Base-by-base conservation (phyloP, 37 sponge, comb jelly and placozoan genomes). In the Cliona cf. orientalis region DNA sequence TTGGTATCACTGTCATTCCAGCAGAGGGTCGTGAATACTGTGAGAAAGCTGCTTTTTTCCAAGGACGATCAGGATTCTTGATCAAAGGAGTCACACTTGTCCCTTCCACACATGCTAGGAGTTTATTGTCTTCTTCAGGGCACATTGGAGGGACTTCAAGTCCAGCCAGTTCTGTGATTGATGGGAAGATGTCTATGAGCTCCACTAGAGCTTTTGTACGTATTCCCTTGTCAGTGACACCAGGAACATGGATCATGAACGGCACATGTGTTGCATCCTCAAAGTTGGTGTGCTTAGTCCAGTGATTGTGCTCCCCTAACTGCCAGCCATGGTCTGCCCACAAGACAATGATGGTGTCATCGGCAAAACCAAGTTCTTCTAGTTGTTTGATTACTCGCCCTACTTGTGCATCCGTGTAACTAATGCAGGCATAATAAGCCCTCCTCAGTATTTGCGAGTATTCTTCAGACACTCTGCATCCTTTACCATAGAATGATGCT, bases 241-340 rank as follows among this genome's bases (percentile, higher is more conserved):
- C 73, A 42, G 80, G 80, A 2, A 78, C 70, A 42, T 68, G 44
- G 23, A 84, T n/a, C 2, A 84, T 28, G 34, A 84, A 42, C 9
- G 84, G 84, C 9, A 74, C 84, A 46, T 41, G 44, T 26, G 76
- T 33, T 5, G 68, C 34, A 32, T 74, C 76, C 28, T 84, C 84
- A 45, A 75, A 75, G 35, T 75, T 75, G 1, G 84, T 75, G 42
- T 42, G 68, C 38, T 84, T 84, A 26, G 35, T 14, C 74, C 73
- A 61, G 42, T 44, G 17, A 25, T 61, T 61, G 63, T 61, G 77
- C 28, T 76, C 77, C 9, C 77, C 84, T 35, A 84, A 29, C n/a
- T 75, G 76, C 65, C 67, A 74, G 58, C 84, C 84, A 44, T 84
- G 84, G 53, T 84, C 84, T 25, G 65, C 67, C 75, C 67, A 64